phyloP scores from a whole-genome alignment of 2,888 invertebrate genomes.

The Caenorhabditis sp. region DNA sequence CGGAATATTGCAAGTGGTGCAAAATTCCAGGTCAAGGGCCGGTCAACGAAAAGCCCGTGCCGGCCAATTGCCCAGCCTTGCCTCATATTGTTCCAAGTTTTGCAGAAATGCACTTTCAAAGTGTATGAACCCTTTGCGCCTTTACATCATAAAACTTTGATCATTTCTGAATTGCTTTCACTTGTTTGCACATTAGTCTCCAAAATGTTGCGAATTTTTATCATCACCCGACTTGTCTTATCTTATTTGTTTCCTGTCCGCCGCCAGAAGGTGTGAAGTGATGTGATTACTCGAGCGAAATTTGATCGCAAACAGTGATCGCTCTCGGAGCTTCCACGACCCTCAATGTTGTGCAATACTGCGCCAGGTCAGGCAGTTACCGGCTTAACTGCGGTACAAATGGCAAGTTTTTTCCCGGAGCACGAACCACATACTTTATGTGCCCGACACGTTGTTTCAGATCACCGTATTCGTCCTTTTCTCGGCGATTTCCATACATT shows the following conservation, averaged over 20 bases:
- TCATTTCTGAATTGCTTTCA: too few species aligned
- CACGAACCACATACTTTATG: slow-evolving; percentile 26
- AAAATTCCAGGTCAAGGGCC: too few species aligned
- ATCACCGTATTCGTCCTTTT: slow-evolving; percentile 43
- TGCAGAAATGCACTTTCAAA: too few species aligned
- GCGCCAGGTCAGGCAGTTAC: too few species aligned
- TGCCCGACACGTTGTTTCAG: slow-evolving; percentile 6
- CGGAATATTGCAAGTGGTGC: too few species aligned
- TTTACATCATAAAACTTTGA: too few species aligned
- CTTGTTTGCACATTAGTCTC: too few species aligned
- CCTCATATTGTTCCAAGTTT: too few species aligned
- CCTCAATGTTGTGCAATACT: slow-evolving; percentile 49
- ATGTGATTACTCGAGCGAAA: background rate
- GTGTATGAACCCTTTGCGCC: too few species aligned
- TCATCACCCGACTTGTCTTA: background rate
- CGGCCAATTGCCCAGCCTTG: too few species aligned
- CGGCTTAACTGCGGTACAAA: slow-evolving; percentile 1
- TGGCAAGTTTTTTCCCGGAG: background rate
- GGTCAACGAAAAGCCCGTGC: too few species aligned
- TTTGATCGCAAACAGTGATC: background rate
- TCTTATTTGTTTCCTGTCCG: background rate
- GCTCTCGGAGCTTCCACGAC: background rate
- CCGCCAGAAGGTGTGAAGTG: background rate
- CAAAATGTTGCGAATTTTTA: too few species aligned
- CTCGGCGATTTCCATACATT: slow-evolving; percentile 40